Conservation (phyloP, 2,888 invertebrate genomes). For the Nymphalis c-album region DNA sequence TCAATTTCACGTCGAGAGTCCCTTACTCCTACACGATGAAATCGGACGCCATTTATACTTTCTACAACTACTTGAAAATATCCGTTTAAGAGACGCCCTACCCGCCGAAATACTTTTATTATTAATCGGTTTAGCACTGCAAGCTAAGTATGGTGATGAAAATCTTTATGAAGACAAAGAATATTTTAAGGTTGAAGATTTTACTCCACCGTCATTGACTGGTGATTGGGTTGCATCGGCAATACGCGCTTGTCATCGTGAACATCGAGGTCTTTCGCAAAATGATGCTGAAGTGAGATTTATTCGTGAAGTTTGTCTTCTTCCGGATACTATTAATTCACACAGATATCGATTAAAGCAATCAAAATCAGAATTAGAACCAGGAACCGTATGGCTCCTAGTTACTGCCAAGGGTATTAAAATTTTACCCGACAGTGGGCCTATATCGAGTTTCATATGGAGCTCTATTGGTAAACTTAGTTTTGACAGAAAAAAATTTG, state of each 20-base stretch:
- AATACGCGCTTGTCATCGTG: constrained; percentile 89
- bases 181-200: constrained; percentile 91
- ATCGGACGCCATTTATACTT: constrained; percentile 96
- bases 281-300: constrained; percentile 93
- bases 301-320: constrained; percentile 92
- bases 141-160: constrained; percentile 94
- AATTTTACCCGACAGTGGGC: constrained; percentile 87
- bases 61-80: constrained; percentile 95
- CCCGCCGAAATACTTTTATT: constrained; percentile 86
- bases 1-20: constrained; percentile 96
- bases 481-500: constrained; percentile 98
- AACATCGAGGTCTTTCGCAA: constrained; percentile 88
- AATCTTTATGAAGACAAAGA: constrained; percentile 66
- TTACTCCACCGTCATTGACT: constrained; percentile 87
- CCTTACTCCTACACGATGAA: constrained; percentile 93
- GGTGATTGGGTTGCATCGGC: constrained; percentile 82
- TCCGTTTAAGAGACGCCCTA: constrained; percentile 84
- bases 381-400: constrained; percentile 92
- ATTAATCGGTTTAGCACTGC: constrained; percentile 93
- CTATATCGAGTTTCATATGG: constrained; percentile 94
- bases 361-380: constrained; percentile 87
- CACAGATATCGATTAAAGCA: constrained; percentile 92
- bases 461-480: constrained; percentile 96
- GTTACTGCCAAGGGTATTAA: constrained; percentile 96
- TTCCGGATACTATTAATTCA: constrained; percentile 93